Evolutionary conservation across 2,888 invertebrate genomes (phyloP), one percentile per base, ranked within the genome.

Genomic region (Erpobdella octoculata): DNA sequence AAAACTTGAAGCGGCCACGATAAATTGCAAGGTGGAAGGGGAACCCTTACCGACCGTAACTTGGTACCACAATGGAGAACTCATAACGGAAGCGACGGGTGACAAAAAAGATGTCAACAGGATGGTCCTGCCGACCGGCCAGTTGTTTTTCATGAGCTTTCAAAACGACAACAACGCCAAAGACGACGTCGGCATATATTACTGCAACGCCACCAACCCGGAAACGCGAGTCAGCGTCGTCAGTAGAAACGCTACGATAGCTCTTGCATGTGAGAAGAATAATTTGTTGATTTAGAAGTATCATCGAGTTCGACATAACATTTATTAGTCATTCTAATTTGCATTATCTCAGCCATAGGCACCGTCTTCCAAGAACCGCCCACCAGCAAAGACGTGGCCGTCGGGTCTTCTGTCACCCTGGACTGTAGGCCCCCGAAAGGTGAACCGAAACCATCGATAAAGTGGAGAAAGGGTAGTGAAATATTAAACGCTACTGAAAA

Each of bases 21-120:
- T 97, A 77, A 92, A 95, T 83, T 97, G 97, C 85, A 94, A 93
- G 80, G 96, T 95, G 18, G 94, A 95, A 84, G 96, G 96, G 74
- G 90, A 91, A 78, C 94, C 95, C 9, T 73, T 76, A 9, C 85
- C 85, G 3, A 87, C 88, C 75, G 93, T 96, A 82, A 91, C 91
- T 80, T 97, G 96, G 96, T 95, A 89, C 86, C 88, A 89, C 83
- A 92, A 95, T 85, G 93, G 93, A 31, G 87, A 89, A 76, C 89
- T 88, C 61, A 82, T 86, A 9, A 81, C 80, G 70, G 84, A 84
- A 12, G 90, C 88, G 46, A 89, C 87, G 28, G 86, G 88, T 71
- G 81, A 82, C 80, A 87, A 88, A 78, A 90, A 90, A 28, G 28
- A 53, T 82, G 91, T 92, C 37, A 94, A 94, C 84, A 89, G 94